A percentile compares a stretch with the other conserved stretches of the same genome.
Conservation (phyloP, 2,888 invertebrate species). For the Coenonympha arcania region DNA sequence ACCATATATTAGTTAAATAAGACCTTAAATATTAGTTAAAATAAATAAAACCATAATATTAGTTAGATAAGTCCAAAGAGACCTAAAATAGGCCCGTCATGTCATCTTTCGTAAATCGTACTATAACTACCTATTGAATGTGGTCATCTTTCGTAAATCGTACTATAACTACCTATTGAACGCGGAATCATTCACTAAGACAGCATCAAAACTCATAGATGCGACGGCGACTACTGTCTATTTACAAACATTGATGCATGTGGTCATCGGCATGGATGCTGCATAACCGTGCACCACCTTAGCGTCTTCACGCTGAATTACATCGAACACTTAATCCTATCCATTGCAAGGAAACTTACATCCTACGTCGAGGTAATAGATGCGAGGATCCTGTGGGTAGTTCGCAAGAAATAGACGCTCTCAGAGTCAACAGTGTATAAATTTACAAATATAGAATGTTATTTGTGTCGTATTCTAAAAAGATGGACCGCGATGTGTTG, state of each 20-base stretch:
- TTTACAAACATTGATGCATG: constrained; percentile 75
- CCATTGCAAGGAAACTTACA: constrained; percentile 33
- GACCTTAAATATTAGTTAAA: too few relatives aligned
- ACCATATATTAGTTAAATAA: too few relatives aligned
- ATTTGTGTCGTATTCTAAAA: constrained; percentile 75
- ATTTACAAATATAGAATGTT: constrained; percentile 74
- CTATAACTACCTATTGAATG: too few relatives aligned
- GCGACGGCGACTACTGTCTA: constrained; percentile 62
- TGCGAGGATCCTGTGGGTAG: constrained; percentile 37
- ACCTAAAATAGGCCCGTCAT: too few relatives aligned
- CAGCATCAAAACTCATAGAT: constrained; percentile 46
- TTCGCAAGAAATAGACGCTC: constrained; percentile 46
- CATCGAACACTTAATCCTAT: constrained; percentile 41
- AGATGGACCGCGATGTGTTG: constrained; percentile 73
- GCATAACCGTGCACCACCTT: constrained; percentile 68
- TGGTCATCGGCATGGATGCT: constrained; percentile 72
- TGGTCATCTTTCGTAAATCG: too few relatives aligned
- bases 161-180: too few relatives aligned
- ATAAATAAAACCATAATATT: too few relatives aligned
- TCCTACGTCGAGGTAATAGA: constrained; percentile 38
- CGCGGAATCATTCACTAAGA: constrained; percentile 25
- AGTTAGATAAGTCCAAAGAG: too few relatives aligned
- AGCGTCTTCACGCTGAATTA: constrained; percentile 57
- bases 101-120: too few relatives aligned
- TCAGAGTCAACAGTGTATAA: constrained; percentile 64